Base-by-base conservation (phyloP, 2,113 vertebrate genomes). In the Sardina pilchardus region DNA sequence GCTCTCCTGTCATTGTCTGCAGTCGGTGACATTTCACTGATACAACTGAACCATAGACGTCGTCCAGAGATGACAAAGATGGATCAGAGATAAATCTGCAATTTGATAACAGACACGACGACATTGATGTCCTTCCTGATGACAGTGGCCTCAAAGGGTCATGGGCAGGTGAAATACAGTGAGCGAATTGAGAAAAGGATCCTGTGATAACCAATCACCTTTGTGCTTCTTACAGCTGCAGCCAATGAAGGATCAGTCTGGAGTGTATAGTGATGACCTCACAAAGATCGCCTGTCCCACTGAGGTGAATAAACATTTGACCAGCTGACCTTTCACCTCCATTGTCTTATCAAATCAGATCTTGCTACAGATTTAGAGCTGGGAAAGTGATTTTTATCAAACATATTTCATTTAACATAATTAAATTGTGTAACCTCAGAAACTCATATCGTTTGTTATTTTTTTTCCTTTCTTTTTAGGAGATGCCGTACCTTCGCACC, bases 401-500 rank as follows among this genome's bases (percentile, higher is more conserved):
- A 42, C 39, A 42, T 42, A 42, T 42, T 42, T n/a, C n/a, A n/a
- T n/a, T n/a, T n/a, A n/a, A n/a, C n/a, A n/a, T n/a, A n/a, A n/a
- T 45, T 45, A 53, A 59, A 59, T 6, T 59, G 24, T 6, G 5
- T 59, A 3, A 59, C 8, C 53, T 24, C 7, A 59, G 53, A 59
- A 59, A n/a, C 19, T 3, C 24, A 59, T 59, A 45, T 45, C 44
- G 53, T 59, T 63, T 7, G n/a, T n/a, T 9, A 12, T 34, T 10
- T 47, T n/a, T 36, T 42, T 63, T 12, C 9, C 34, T 30, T 47
- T 43, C 43, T 42, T 6, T 24, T 45, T 81, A 95, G 94, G 91
- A 92, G 9, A 88, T 44, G 78, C 94, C 93, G 6, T 95, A 91
- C 86, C 90, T 95, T 36, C 86, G 90, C 53, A 96, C 95, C 21